phyloP scores from a whole-genome alignment of 2,113 vertebrate genomes.

The Apeltes quadracus region DNA sequence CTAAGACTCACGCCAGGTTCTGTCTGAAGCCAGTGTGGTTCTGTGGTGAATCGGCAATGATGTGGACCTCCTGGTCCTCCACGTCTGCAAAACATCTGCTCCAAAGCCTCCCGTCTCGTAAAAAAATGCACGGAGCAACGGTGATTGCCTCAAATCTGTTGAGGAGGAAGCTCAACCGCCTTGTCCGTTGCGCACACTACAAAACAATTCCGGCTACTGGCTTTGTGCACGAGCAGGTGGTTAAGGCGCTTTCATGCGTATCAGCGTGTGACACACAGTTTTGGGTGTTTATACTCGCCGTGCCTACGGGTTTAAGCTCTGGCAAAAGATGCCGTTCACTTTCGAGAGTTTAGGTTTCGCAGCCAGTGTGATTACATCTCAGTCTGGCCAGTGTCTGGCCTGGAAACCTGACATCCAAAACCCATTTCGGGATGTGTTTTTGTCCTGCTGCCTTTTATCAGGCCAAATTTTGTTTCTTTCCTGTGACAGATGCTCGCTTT shows the following conservation, averaged over 20 bases:
- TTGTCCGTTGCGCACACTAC: conserved; percentile 38
- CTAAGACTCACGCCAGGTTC: conserved; percentile 58
- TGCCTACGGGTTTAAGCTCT: conserved; percentile 56
- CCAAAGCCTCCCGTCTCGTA: conserved; percentile 58
- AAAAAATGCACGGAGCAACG: conserved; percentile 60
- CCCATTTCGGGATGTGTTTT: conserved; percentile 71
- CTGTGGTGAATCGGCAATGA: conserved; percentile 57
- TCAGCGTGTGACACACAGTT: conserved; percentile 52
- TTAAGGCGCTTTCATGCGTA: conserved; percentile 31
- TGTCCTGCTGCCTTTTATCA: conserved; percentile 52
- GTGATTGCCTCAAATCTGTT: conserved; percentile 66
- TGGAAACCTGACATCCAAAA: conserved; percentile 70
- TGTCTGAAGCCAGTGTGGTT: conserved; percentile 63
- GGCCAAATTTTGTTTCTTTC: conserved; percentile 22
- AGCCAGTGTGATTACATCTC: conserved; percentile 62
- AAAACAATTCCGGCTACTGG: conserved; percentile 55
- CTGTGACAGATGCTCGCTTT: conserved; percentile 53
- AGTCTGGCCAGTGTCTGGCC: conserved; percentile 68
- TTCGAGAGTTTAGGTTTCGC: conserved; percentile 68
- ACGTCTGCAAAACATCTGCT: conserved; percentile 76
- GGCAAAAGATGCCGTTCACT: conserved; percentile 59
- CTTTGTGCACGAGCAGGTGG: conserved; percentile 32
- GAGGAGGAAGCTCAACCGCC: conserved; percentile 62
- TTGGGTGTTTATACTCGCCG: conserved; percentile 64
- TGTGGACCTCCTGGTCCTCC: conserved; percentile 55